Conservation (phyloP, 2,797 vertebrate genomes). For the Artibeus lituratus region DNA sequence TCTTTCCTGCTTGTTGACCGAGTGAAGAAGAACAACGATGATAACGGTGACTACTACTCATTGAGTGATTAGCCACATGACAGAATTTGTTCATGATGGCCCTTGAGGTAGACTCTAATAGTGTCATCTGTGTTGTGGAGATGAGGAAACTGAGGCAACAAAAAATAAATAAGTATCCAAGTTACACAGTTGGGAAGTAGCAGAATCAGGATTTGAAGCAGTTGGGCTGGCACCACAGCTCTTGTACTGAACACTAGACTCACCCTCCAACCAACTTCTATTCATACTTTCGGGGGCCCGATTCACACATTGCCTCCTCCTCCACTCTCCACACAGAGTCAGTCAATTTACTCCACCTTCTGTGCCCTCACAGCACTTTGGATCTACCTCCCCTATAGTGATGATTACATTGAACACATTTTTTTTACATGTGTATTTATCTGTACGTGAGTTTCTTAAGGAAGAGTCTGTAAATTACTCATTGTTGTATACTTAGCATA, state of each 20-base stretch:
- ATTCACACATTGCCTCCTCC: neutral
- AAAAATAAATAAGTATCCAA: neutral
- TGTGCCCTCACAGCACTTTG: neutral
- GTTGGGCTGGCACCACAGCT: neutral
- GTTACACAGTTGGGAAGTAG: neutral
- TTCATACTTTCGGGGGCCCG: neutral
- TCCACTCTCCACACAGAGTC: neutral
- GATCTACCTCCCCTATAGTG: neutral
- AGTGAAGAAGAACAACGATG: neutral
- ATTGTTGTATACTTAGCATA: neutral
- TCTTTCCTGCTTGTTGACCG: neutral
- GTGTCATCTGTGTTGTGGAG: neutral
- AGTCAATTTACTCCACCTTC: neutral
- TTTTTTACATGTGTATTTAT: neutral
- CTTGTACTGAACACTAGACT: neutral
- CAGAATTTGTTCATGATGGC: neutral
- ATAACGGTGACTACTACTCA: neutral
- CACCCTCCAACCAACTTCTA: neutral
- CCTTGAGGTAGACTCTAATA: neutral
- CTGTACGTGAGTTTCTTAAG: neutral
- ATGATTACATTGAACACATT: neutral
- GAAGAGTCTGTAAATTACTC: constrained; percentile 18
- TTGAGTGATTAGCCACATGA: neutral
- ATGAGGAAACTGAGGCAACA: neutral
- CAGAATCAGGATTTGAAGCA: neutral